Evolutionary conservation across 1,140 invertebrate species (phyloP).

Genomic region (Branchinecta lynchi): DNA sequence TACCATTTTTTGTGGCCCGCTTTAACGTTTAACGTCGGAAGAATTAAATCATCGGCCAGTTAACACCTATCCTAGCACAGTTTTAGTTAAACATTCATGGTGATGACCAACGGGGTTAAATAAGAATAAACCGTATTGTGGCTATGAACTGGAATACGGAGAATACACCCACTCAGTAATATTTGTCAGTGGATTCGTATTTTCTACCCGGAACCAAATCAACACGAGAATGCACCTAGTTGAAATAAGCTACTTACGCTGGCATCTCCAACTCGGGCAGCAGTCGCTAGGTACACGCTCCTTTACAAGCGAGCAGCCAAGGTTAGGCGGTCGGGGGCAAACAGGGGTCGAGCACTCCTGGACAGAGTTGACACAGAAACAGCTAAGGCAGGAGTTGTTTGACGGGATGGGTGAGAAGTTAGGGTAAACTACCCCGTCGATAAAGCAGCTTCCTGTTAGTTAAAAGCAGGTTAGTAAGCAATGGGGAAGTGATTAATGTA

Average conservation of each 20-base stretch:
- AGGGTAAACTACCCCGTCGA: slow-evolving; percentile 24
- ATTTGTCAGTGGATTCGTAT: no score
- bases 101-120: no score
- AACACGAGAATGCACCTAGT: no score
- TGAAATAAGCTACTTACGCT: slow-evolving; percentile 12
- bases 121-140: no score
- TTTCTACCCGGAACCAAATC: no score
- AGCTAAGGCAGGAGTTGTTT: slow-evolving; percentile 27
- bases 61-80: no score
- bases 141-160: no score
- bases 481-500: slow-evolving; percentile 22
- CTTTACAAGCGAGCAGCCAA: slow-evolving; percentile 13
- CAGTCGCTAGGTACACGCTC: slow-evolving; percentile 21
- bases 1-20: no score
- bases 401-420: slow-evolving; percentile 27
- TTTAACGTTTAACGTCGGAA: no score
- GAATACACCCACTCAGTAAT: no score
- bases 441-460: slow-evolving; percentile 20
- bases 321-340: slow-evolving; percentile 26
- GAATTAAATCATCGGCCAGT: no score
- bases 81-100: no score
- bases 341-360: slow-evolving; percentile 30
- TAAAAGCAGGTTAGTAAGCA: slow-evolving; percentile 15
- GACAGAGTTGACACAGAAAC: slow-evolving; percentile 28
- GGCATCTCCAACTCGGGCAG: slow-evolving; percentile 22